Evolutionary conservation across 2,888 invertebrate genomes (phyloP).

Genomic region (Leucophenga maculata): DNA sequence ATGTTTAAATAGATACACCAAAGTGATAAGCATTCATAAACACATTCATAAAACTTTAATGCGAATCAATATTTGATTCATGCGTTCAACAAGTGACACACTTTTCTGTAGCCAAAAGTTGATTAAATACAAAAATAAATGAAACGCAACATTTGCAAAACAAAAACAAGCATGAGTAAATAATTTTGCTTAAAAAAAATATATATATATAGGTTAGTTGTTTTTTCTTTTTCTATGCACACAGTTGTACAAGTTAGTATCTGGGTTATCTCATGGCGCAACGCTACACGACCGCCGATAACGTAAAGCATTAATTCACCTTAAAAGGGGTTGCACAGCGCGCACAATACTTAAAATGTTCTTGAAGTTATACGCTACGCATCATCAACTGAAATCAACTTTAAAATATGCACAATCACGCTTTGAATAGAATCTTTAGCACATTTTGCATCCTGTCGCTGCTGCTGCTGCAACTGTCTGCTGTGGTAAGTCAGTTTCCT

Average conservation of each 20-base stretch:
- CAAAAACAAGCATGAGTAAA: conserved; percentile 16
- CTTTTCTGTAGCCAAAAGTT: not conserved
- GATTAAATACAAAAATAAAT: too few species aligned
- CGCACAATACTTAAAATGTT: too few species aligned
- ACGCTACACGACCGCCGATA: too few species aligned
- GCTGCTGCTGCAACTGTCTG: conserved; percentile 1
- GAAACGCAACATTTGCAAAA: too few species aligned
- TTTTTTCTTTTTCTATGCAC: too few species aligned
- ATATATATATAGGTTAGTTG: conserved; percentile 1
- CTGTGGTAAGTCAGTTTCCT: conserved; percentile 7
- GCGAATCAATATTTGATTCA: conserved; percentile 20
- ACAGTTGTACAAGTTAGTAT: not conserved
- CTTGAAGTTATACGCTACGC: too few species aligned
- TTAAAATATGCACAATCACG: too few species aligned
- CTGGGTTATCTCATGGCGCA: conserved; percentile 8
- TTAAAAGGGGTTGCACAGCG: too few species aligned
- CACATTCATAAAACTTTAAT: conserved; percentile 34
- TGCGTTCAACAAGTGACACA: conserved; percentile 10
- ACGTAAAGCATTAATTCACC: too few species aligned
- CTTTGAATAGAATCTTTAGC: too few species aligned
- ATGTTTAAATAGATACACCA: conserved; percentile 8
- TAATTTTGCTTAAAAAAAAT: conserved; percentile 5
- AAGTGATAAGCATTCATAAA: too few species aligned
- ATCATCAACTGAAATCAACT: too few species aligned
- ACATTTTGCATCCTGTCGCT: not conserved